Conservation (phyloP, 2,113 vertebrate genomes). For the Corydoras maculifer region DNA sequence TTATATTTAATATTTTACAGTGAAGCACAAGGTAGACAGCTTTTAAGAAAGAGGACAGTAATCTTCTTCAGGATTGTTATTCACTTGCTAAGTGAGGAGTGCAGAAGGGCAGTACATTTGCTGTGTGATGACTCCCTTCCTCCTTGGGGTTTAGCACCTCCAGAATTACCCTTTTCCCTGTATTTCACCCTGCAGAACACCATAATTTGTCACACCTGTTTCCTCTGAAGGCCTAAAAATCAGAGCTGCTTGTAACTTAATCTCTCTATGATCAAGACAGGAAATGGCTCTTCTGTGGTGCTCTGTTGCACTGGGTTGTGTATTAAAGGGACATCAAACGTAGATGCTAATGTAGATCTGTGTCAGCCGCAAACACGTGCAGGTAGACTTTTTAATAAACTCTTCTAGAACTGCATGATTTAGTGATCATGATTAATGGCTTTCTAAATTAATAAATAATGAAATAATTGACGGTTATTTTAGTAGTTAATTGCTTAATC, state of each 20-base stretch:
- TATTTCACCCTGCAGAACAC: conserved; percentile 15
- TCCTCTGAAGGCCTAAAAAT: conserved; percentile 16
- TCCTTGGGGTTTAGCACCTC: conserved; percentile 28
- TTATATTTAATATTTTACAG: too few species aligned
- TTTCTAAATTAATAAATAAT: too few species aligned
- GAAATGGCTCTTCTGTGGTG: not conserved
- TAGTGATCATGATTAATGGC: too few species aligned
- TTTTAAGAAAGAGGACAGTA: conserved; percentile 4
- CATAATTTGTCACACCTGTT: conserved; percentile 17
- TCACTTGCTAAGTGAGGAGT: not conserved
- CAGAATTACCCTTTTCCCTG: conserved; percentile 21
- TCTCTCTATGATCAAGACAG: conserved; percentile 10
- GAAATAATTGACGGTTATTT: too few species aligned
- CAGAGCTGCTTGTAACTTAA: conserved; percentile 27
- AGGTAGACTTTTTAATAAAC: too few species aligned
- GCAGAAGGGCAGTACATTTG: too few species aligned
- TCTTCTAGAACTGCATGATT: too few species aligned
- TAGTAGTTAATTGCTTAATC: too few species aligned
- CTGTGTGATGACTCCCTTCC: not conserved
- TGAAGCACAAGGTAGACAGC: not conserved
- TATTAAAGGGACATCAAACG: not conserved
- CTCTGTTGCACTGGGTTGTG: not conserved
- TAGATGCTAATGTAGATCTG: not conserved
- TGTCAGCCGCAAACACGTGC: too few species aligned
- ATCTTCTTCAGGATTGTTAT: conserved; percentile 11